Conservation (phyloP, 2,888 invertebrate species). For the Mimachlamys varia region DNA sequence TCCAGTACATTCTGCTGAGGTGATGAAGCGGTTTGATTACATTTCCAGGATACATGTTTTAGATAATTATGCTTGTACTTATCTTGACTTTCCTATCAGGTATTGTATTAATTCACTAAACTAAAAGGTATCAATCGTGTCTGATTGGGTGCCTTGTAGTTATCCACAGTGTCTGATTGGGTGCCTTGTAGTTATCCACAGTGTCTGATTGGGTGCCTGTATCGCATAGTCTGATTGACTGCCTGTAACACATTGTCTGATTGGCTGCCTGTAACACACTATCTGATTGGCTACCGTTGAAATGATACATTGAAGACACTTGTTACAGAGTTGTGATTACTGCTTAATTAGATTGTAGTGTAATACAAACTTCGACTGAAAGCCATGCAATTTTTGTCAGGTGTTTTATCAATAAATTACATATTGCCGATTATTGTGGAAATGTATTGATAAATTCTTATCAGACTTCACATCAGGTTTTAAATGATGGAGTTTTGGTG, state of each 20-base stretch:
- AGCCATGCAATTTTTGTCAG: conserved; percentile 5
- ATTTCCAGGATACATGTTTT: neutral
- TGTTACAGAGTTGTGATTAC: neutral
- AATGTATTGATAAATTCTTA: conserved; percentile 12
- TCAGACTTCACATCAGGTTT: neutral
- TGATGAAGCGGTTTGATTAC: neutral
- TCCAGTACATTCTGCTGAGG: neutral
- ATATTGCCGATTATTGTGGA: neutral
- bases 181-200: no score
- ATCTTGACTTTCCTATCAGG: neutral
- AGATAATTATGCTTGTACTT: no score
- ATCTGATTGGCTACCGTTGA: neutral
- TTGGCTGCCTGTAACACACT: neutral
- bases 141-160: neutral
- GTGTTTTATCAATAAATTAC: conserved; percentile 25
- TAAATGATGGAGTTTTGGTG: neutral
- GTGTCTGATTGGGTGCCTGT: no score
- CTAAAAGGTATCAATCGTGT: neutral
- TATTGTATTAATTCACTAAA: neutral
- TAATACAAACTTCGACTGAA: neutral
- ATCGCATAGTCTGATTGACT: no score
- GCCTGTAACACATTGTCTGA: no score
- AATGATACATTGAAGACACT: neutral
- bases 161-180: neutral
- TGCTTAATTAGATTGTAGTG: neutral